Evolutionary conservation across 2,797 vertebrate genomes (phyloP), one percentile per base, ranked within the genome.

Genomic region (Coendou prehensilis): DNA sequence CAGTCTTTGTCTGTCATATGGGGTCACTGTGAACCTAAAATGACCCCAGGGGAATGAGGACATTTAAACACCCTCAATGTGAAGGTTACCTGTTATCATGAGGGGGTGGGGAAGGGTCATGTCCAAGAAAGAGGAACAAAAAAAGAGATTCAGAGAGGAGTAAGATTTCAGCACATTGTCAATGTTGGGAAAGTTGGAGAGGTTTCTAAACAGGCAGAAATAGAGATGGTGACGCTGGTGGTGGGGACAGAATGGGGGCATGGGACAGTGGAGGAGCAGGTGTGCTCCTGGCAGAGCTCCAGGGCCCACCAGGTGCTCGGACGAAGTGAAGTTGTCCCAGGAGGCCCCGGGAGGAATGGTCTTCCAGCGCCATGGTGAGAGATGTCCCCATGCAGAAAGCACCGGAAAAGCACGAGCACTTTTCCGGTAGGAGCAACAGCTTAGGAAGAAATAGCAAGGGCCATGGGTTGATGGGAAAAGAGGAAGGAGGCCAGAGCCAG

Each of bases 371-470:
- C 15, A 15, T 9, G 0, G 9, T 37, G 14, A 67, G 41, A 52
- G 22, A 7, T 7, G 4, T 0, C 50, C 54, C 91, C 47, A 9
- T 26, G 41, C 37, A 2, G 20, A 76, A 33, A 33, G 63, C 22
- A 26, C 15, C 10, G 20, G 75, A 54, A 52, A 61, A 67, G 6
- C 30, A 4, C 0, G 13, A 45, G 9, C 23, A 0, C 28, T 0
- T 52, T 78, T 47, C 71, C 33, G 4, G 54, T 41, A 15, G 50
- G 15, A 54, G 1, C 30, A 67, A 4, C 33, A 22, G 47, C 23
- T 64, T 80, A 13, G 56, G 45, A 50, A 47, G 23, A 15, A 26
- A 28, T 4, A 13, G 14, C 26, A 45, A 5, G n/a, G 33, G 28
- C 41, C 64, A 52, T 14, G 33, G 45, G 26, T 1, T 50, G n/a